Evolutionary conservation across 1,140 invertebrate species (phyloP).

Genomic region (Bombus huntii): DNA sequence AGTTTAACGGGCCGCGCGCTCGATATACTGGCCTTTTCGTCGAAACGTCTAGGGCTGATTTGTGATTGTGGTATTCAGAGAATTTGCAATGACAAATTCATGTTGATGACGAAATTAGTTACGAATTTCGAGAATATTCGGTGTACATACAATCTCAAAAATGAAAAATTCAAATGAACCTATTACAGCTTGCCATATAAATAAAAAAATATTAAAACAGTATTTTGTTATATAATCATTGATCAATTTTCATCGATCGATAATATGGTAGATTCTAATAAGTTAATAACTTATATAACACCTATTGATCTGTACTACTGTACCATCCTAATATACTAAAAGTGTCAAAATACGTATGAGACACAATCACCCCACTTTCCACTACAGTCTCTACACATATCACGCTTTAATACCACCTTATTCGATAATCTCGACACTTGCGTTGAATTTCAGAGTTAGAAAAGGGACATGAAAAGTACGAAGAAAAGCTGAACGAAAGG

Average conservation of each 20-base stretch:
- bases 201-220: too few species aligned
- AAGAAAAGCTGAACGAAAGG: conserved; percentile 40
- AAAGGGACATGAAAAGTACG: conserved; percentile 19
- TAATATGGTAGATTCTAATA: too few species aligned
- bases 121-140: not conserved
- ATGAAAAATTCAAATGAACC: too few species aligned
- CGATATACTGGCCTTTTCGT: not conserved
- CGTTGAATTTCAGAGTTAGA: conserved; percentile 20
- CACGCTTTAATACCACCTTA: not conserved
- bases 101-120: not conserved
- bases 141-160: not conserved
- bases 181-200: too few species aligned
- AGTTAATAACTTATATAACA: not conserved
- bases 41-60: not conserved
- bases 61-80: not conserved
- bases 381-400: not conserved
- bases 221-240: too few species aligned
- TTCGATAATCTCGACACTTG: conserved; percentile 19
- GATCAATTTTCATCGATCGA: too few species aligned
- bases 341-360: not conserved
- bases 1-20: conserved; percentile 31
- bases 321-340: not conserved
- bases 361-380: not conserved
- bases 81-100: conserved; percentile 4
- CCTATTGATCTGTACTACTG: not conserved